Percentiles rank a stretch among this genome's conserved stretches.
Evolutionary conservation across 2,113 vertebrate species (phyloP).

Genomic region (Orthonyx spaldingii): DNA sequence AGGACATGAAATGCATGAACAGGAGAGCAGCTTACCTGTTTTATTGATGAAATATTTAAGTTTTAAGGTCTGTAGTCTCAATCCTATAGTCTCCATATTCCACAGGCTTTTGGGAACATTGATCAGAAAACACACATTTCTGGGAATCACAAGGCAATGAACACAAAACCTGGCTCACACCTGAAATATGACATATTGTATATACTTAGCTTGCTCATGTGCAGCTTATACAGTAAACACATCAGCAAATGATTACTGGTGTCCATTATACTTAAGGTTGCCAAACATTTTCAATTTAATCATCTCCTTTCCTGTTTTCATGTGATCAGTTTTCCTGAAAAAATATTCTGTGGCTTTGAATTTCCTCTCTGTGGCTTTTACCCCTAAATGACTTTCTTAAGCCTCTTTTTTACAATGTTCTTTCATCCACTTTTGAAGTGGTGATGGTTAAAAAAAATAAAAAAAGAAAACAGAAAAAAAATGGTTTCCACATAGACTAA

Average conservation of each 20-base stretch:
- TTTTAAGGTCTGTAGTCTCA: background rate
- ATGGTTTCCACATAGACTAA: background rate
- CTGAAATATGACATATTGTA: background rate
- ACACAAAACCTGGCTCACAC: background rate
- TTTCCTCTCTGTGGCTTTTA: conserved; percentile 24
- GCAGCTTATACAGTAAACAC: background rate
- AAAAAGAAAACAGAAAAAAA: background rate
- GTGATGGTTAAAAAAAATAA: background rate
- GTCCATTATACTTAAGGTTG: background rate
- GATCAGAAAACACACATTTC: background rate
- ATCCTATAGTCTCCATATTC: background rate
- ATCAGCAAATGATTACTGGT: background rate
- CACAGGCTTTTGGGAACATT: background rate
- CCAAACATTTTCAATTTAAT: conserved; percentile 25
- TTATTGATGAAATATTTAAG: background rate
- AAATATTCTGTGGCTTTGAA: conserved; percentile 9
- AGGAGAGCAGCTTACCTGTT: background rate
- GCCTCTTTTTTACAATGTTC: background rate
- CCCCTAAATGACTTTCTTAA: background rate
- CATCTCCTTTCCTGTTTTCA: conserved; percentile 7
- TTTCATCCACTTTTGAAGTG: conserved; percentile 44
- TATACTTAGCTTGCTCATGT: background rate
- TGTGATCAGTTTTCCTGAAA: background rate
- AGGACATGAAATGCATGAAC: background rate
- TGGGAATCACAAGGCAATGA: background rate